Conservation (phyloP, 2,888 invertebrate genomes). For the Caenorhabditis zanzibari region DNA sequence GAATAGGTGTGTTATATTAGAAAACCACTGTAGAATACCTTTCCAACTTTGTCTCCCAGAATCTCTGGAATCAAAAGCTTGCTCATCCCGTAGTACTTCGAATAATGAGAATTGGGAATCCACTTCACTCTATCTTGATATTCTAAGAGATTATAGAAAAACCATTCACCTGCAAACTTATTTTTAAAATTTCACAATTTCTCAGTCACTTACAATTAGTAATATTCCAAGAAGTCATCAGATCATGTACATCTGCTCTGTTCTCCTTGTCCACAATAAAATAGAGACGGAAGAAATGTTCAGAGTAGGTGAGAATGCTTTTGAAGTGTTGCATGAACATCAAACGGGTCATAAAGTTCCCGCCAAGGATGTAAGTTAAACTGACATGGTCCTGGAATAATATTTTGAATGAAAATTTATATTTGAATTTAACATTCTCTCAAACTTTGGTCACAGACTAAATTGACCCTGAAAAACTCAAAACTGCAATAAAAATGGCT, state of each 20-base stretch:
- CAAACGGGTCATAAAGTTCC: conserved; percentile 49
- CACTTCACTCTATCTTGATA: conserved; percentile 63
- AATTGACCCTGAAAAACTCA: too few species aligned
- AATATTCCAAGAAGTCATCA: conserved; percentile 64
- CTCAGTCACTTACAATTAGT: conserved; percentile 53
- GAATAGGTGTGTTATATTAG: neutral
- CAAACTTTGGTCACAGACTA: too few species aligned
- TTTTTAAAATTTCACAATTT: neutral
- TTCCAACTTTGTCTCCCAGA: conserved; percentile 29
- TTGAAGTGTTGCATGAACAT: conserved; percentile 60
- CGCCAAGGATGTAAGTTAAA: conserved; percentile 45
- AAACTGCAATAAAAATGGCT: too few species aligned
- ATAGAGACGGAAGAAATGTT: conserved; percentile 63
- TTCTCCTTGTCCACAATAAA: conserved; percentile 63
- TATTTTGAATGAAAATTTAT: neutral
- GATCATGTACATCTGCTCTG: conserved; percentile 28
- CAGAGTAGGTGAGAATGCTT: conserved; percentile 52
- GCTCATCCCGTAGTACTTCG: conserved; percentile 64
- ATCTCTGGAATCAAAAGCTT: conserved; percentile 71
- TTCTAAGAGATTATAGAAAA: conserved; percentile 52
- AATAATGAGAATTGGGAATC: conserved; percentile 74
- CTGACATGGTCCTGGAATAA: conserved; percentile 38
- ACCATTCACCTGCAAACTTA: conserved; percentile 44
- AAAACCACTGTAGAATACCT: conserved; percentile 10
- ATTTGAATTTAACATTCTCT: neutral